Evolutionary conservation across 2,797 vertebrate genomes (phyloP), one percentile per base, ranked within the genome.

Genomic region (Nyctibius grandis): DNA sequence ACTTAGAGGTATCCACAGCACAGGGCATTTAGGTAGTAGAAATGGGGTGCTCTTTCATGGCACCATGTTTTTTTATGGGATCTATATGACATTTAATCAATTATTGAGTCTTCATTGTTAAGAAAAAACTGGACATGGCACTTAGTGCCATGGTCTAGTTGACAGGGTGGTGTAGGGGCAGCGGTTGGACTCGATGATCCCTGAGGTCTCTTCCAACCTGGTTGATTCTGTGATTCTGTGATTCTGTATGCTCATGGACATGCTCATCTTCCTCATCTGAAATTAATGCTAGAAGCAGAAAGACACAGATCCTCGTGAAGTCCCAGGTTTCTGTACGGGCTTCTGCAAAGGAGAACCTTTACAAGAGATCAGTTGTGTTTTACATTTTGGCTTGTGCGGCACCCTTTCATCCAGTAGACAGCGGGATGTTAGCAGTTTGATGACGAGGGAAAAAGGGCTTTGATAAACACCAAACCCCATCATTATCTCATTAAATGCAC

Each of bases 381-480:
- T 75, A 50, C 54, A 29, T 54, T 26, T 64, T 83, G 89, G 59
- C 47, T 70, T 9, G 21, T 34, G 54, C 54, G 88, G 88, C 79
- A 70, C 34, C 60, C 68, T 21, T 53, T 89, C 60, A 28, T 84
- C 81, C 93, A 38, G 31, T 44, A 84, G 80, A 65, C 85, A 73
- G 68, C 6, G 16, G 88, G 57, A 80, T 9, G 17, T 94, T 78
- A 86, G 93, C 78, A 96, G 79, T 93, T 97, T 96, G 95, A 95
- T 91, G 86, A 89, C 18, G 26, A 85, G 88, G 74, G 75, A 38
- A 79, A 85, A 89, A 93, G 69, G 85, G 50, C 93, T 98, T 97
- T 98, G 96, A 97, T 97, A 97, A 98, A 97, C 96, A 96, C 73
- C 95, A 97, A 97, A 97, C 95, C 98, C 98, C 72, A 7, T 97